A percentile compares a stretch with the other conserved stretches of the same genome.
phyloP scores from a whole-genome alignment of 2,888 invertebrate species.

The Cataglyphis albicans region DNA sequence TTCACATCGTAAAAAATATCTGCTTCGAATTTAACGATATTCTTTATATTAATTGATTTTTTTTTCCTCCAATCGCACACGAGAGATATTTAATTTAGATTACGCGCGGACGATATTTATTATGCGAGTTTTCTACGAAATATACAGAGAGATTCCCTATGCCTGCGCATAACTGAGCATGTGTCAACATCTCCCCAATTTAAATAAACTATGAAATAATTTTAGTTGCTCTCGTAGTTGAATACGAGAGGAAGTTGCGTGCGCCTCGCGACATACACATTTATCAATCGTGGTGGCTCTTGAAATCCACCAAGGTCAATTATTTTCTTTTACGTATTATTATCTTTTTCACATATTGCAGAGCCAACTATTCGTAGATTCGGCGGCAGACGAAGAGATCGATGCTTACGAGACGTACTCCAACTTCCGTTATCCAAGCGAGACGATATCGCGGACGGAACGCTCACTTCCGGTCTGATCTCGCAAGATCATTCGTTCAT shows the following conservation, averaged over 20 bases:
- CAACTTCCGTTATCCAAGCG: slow-evolving; percentile 40
- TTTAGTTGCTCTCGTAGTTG: background rate
- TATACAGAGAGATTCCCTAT: background rate
- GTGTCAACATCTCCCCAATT: background rate
- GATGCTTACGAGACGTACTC: slow-evolving; percentile 2
- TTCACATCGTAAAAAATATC: background rate
- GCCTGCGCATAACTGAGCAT: background rate
- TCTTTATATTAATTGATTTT: background rate
- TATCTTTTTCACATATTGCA: too few relatives aligned
- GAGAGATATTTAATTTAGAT: background rate
- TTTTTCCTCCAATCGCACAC: background rate
- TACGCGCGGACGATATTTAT: background rate
- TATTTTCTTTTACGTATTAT: background rate
- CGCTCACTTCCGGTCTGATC: slow-evolving; percentile 24
- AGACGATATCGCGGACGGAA: background rate
- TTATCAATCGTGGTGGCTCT: background rate
- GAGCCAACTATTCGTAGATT: background rate
- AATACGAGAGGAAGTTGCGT: background rate
- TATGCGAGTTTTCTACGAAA: background rate
- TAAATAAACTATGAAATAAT: background rate
- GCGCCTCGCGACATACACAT: background rate
- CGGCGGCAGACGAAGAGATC: background rate
- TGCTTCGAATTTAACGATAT: background rate
- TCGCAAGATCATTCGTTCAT: background rate
- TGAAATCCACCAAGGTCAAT: background rate